Evolutionary conservation across 1,140 invertebrate genomes (phyloP).

Genomic region (Ceratoteleas bidentatus): DNA sequence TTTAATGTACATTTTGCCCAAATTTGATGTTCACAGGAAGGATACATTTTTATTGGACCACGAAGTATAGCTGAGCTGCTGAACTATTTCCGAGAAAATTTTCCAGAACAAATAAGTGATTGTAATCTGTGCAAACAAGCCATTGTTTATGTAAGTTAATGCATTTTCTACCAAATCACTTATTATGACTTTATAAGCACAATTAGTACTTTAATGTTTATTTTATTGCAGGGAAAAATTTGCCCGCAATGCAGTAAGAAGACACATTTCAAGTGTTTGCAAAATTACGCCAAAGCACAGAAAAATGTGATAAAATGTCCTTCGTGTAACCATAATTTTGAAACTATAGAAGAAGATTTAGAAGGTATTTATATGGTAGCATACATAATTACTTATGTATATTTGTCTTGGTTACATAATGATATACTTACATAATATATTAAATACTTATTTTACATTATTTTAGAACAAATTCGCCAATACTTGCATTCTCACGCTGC

Average conservation of each 20-base stretch:
- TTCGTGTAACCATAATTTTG: slow-evolving; percentile 2
- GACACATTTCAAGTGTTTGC: slow-evolving; percentile 17
- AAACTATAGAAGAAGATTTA: slow-evolving; percentile 24
- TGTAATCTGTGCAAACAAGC: slow-evolving; percentile 73
- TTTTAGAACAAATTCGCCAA: too few species aligned
- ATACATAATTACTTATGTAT: too few species aligned
- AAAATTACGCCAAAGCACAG: slow-evolving; percentile 8
- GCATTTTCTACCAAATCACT: too few species aligned
- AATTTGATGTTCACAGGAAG: neutral
- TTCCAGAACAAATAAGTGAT: slow-evolving; percentile 62
- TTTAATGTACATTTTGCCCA: too few species aligned
- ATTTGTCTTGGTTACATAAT: too few species aligned
- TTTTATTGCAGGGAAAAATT: slow-evolving; percentile 20
- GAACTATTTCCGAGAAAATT: slow-evolving; percentile 74
- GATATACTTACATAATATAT: too few species aligned
- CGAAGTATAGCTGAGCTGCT: slow-evolving; percentile 73
- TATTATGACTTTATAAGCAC: too few species aligned
- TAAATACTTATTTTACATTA: too few species aligned
- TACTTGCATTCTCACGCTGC: too few species aligned
- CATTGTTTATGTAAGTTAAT: slow-evolving; percentile 72
- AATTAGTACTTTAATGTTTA: neutral
- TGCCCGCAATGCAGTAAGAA: slow-evolving; percentile 19
- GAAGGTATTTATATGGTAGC: slow-evolving; percentile 2
- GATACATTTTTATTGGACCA: slow-evolving; percentile 68
- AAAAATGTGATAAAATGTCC: slow-evolving; percentile 15